phyloP scores from a whole-genome alignment of 1,140 invertebrate genomes.

The Eciton burchellii region DNA sequence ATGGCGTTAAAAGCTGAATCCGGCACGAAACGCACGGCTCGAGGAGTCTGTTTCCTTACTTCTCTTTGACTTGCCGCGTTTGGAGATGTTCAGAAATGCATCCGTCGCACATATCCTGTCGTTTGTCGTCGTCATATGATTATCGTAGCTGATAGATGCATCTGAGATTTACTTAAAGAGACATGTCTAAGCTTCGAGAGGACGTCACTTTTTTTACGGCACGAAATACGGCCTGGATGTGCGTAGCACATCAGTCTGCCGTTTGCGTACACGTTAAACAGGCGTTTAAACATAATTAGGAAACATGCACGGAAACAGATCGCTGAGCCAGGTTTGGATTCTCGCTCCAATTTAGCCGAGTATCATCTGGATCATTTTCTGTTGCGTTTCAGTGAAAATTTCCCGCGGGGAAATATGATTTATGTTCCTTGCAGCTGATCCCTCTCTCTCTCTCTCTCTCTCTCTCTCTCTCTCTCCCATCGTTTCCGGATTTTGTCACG shows the following conservation, averaged over 20 bases:
- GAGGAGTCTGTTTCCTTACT: too few relatives aligned
- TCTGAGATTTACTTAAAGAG: neutral
- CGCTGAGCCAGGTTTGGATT: conserved; percentile 28
- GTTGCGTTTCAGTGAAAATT: conserved; percentile 1
- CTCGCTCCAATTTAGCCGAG: neutral
- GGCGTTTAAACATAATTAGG: conserved; percentile 7
- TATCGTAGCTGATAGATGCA: neutral
- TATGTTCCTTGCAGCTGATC: neutral
- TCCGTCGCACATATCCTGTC: neutral
- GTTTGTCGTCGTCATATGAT: too few relatives aligned
- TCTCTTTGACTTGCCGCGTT: neutral
- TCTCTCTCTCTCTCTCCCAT: neutral
- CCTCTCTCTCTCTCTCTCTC: neutral
- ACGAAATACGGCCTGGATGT: neutral
- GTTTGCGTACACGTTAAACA: neutral
- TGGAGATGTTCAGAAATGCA: neutral
- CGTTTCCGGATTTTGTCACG: neutral
- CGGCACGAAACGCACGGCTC: too few relatives aligned
- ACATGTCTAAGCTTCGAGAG: neutral
- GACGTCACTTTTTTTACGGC: neutral
- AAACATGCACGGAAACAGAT: conserved; percentile 11
- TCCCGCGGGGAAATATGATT: conserved; percentile 27
- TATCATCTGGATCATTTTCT: too few relatives aligned
- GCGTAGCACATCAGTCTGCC: neutral
- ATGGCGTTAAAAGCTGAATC: conserved; percentile 20